Percentiles rank a stretch among this genome's conserved stretches.
phyloP scores from a whole-genome alignment of 2,888 invertebrate species.

The Rhyacophila evoluta region DNA sequence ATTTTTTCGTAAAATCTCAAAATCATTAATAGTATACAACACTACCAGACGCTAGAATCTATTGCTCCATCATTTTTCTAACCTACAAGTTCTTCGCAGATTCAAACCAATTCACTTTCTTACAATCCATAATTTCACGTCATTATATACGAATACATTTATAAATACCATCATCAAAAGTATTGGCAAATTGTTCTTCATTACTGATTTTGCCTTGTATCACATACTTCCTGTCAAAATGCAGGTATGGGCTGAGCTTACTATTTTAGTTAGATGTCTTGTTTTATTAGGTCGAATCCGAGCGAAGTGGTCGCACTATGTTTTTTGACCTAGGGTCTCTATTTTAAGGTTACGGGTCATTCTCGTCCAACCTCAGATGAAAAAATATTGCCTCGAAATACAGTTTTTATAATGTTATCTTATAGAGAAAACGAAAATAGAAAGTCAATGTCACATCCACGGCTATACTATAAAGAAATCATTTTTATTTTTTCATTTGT shows the following conservation, averaged over 20 bases:
- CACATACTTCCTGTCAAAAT: slow-evolving; percentile 4
- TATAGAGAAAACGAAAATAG: neutral
- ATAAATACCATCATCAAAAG: too few species aligned
- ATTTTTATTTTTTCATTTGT: neutral
- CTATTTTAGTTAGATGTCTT: slow-evolving; percentile 18
- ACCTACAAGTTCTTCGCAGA: too few species aligned
- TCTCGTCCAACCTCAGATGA: neutral
- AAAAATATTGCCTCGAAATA: neutral
- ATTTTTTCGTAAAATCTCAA: too few species aligned
- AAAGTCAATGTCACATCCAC: too few species aligned
- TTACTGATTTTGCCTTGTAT: neutral
- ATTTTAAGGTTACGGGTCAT: neutral
- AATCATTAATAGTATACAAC: too few species aligned
- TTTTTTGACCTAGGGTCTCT: neutral
- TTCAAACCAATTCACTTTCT: too few species aligned
- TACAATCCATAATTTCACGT: too few species aligned
- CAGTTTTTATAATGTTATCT: neutral
- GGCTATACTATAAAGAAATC: neutral
- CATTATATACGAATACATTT: too few species aligned
- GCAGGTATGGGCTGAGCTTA: neutral
- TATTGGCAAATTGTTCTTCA: neutral
- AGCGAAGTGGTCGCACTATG: neutral
- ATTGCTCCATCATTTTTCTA: too few species aligned
- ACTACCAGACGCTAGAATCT: too few species aligned
- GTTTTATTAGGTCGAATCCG: slow-evolving; percentile 11